Base-by-base conservation (phyloP, 2,888 invertebrate species). In the Acrobasis suavella region DNA sequence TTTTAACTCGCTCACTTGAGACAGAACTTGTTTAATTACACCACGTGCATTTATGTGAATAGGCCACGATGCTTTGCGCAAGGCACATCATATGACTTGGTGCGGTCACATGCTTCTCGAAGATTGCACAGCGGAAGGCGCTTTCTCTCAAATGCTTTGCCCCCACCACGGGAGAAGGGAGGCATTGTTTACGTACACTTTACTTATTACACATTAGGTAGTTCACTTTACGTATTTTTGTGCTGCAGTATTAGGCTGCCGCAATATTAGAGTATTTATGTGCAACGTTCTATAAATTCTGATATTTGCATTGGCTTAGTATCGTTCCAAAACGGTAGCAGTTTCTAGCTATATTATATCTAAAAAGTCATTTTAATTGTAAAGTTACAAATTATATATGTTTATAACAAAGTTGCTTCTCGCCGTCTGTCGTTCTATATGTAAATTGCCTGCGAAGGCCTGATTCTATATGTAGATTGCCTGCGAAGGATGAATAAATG, bases 41-140 rank as follows among this genome's bases (percentile, higher is more conserved):
- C 14, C 32, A n/a, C 55, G n/a, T 39, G 37, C n/a, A 22, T 39
- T 16, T 17, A 39, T 56, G 56, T 56, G 56, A 56, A 56, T 56
- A 46, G 14, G 56, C 17, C 55, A 56, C 16, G 17, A 22, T n/a
- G 56, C 16, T 56, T 55, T 56, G 56, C 56, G 56, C 56, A 56
- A 56, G 56, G 7, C 55, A 9, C 56, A 42, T 56, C 56, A 56
- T 42, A 46, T 56, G 56, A 56, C 56, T 56, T 14, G 46, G 2
- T n/a, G 17, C 14, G 46, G 56, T 56, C 56, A 56, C 56, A 56
- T 56, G 56, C 56, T 42, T 17, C 56, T 42, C 56, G 55, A 42
- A 16, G 39, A 56, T 42, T 42, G 17, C 56, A 56, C 12, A 17
- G 56, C 56, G 56, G 56, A 56, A 56, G 56, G 42, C 42, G 46